Conservation (phyloP, 2,888 invertebrate species). For the Chrysotoxum bicinctum region DNA sequence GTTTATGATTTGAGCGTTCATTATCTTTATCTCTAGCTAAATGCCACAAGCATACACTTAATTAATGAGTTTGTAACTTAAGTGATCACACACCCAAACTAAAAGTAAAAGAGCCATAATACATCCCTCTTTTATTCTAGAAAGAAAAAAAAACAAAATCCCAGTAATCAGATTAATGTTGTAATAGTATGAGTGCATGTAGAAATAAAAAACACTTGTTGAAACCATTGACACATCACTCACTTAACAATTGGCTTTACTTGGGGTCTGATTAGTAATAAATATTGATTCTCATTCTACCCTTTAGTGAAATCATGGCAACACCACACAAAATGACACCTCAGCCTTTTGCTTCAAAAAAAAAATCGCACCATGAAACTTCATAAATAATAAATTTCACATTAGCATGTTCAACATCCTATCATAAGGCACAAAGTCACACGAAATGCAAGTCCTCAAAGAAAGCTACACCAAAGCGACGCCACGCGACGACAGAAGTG, state of each 20-base stretch:
- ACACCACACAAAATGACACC: not conserved
- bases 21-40: constrained; percentile 47
- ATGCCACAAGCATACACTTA: constrained; percentile 41
- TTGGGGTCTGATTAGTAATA: constrained; percentile 43
- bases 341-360: not conserved
- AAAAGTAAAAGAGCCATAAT: not conserved
- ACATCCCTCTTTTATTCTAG: not conserved
- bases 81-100: constrained; percentile 15
- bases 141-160: not conserved
- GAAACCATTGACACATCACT: constrained; percentile 28
- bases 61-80: constrained; percentile 36
- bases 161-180: constrained; percentile 42
- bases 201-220: constrained; percentile 58
- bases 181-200: constrained; percentile 10
- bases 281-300: constrained; percentile 58
- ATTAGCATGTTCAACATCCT: constrained; percentile 36
- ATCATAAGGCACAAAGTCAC: constrained; percentile 55
- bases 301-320: not conserved
- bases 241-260: constrained; percentile 43
- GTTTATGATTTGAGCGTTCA: constrained; percentile 34
- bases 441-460: constrained; percentile 51
- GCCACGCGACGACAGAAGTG: not conserved
- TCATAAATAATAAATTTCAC: constrained; percentile 63
- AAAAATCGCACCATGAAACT: not conserved
- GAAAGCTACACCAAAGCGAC: constrained; percentile 13